Conservation (phyloP, 2,797 vertebrate species). For the Esox masquinongy region DNA sequence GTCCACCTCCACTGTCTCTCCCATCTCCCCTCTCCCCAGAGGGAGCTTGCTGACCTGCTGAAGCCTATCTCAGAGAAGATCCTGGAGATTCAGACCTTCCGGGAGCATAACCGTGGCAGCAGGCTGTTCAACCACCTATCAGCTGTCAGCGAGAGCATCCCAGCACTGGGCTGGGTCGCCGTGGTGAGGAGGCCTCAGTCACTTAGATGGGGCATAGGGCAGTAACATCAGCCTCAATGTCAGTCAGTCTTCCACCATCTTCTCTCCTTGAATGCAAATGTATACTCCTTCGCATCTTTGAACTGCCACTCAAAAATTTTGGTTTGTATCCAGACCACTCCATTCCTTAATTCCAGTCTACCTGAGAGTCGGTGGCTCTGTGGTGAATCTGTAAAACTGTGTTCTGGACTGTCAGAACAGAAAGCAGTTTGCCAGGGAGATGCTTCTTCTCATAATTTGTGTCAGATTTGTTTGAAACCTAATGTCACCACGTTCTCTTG, state of each 20-base stretch:
- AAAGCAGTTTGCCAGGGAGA: background rate
- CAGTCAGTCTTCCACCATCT: background rate
- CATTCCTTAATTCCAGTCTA: background rate
- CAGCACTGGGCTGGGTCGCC: conserved; percentile 95
- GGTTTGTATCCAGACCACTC: background rate
- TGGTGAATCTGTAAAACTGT: background rate
- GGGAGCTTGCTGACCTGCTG: conserved; percentile 81
- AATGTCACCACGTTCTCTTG: conserved; percentile 6
- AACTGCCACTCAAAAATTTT: background rate
- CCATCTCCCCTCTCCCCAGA: conserved; percentile 62
- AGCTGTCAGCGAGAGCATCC: conserved; percentile 94
- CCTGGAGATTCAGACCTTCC: conserved; percentile 92
- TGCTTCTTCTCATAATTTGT: conserved; percentile 5
- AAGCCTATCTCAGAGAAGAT: conserved; percentile 95
- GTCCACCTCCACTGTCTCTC: background rate
- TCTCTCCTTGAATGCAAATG: background rate
- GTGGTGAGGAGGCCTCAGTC: conserved; percentile 79
- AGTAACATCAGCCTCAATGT: background rate
- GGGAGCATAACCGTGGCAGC: conserved; percentile 92
- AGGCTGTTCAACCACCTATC: conserved; percentile 95
- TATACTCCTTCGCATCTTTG: background rate
- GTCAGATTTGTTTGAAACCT: conserved; percentile 24
- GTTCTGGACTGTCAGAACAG: conserved; percentile 32
- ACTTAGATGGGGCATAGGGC: background rate
- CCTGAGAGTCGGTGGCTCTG: background rate